Percentiles rank a stretch among this genome's conserved stretches.
These are phyloP conservation scores for Thalassophryne amazonica DNA, from an alignment of 2,797 vertebrate genomes.

Conservation along the genomic window DNA sequence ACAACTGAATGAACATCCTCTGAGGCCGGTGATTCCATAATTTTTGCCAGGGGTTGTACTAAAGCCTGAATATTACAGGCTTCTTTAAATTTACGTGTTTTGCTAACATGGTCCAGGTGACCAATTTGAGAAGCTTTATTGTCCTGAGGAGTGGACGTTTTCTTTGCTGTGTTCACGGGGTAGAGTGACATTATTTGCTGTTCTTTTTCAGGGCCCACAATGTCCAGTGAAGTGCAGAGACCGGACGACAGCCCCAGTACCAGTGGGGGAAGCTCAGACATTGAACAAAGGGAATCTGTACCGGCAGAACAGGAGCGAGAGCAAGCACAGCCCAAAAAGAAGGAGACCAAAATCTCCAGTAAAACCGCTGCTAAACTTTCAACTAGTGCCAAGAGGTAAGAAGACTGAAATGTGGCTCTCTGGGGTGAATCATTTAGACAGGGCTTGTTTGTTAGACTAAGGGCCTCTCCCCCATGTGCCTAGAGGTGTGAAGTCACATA, in stretches of 20 bases:
- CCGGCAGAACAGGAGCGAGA: constrained; percentile 93
- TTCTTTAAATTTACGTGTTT: background rate
- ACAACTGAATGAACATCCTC: too few species aligned
- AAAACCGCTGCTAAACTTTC: constrained; percentile 98
- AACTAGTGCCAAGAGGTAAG: constrained; percentile 98
- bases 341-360: constrained; percentile 98
- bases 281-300: constrained; percentile 91
- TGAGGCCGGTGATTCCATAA: too few species aligned
- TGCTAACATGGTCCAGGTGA: background rate
- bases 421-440: constrained; percentile 17
- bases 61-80: background rate
- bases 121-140: background rate
- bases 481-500: constrained; percentile 38
- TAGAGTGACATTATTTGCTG: background rate
- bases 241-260: constrained; percentile 98
- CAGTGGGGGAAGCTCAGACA: constrained; percentile 97
- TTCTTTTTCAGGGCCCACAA: constrained; percentile 79
- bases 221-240: constrained; percentile 97
- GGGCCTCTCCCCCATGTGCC: constrained; percentile 19
- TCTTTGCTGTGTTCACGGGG: background rate
- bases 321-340: constrained; percentile 96
- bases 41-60: too few species aligned
- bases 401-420: constrained; percentile 3
- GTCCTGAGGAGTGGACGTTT: background rate
- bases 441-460: constrained; percentile 45